Conservation (phyloP, 37 sponge, comb jelly and placozoan genomes). For the Eunapius fragilis region DNA sequence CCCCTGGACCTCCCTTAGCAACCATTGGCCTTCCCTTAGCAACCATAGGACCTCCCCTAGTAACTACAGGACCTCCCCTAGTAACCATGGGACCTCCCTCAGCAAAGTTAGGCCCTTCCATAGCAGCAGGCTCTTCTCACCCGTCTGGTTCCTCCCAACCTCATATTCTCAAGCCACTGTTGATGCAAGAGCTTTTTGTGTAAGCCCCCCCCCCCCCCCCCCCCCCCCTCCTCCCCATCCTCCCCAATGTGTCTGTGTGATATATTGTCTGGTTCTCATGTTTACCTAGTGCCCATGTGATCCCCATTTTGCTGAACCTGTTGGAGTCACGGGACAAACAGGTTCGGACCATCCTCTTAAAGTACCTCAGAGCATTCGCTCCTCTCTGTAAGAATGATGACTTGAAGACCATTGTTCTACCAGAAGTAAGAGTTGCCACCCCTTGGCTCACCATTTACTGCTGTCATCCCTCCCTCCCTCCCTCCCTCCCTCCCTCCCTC, state of each 20-base stretch:
- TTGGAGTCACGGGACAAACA: neutral
- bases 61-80: too few species aligned
- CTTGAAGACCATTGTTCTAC: neutral
- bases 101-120: too few species aligned
- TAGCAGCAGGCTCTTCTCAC: too few species aligned
- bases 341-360: neutral
- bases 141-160: too few species aligned
- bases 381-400: neutral
- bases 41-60: too few species aligned
- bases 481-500: neutral
- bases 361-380: neutral
- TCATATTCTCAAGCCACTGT: conserved; percentile 22
- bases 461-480: neutral
- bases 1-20: neutral
- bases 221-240: too few species aligned
- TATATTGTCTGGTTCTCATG: neutral
- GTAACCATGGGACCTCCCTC: too few species aligned
- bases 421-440: neutral
- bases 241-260: too few species aligned
- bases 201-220: too few species aligned
- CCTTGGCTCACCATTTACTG: too few species aligned
- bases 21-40: neutral
- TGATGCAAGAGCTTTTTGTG: conserved; percentile 30
- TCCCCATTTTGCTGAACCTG: neutral
- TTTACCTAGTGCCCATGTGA: neutral